phyloP scores from a whole-genome alignment of 2,797 vertebrate genomes.

The Peromyscus melanophrys region DNA sequence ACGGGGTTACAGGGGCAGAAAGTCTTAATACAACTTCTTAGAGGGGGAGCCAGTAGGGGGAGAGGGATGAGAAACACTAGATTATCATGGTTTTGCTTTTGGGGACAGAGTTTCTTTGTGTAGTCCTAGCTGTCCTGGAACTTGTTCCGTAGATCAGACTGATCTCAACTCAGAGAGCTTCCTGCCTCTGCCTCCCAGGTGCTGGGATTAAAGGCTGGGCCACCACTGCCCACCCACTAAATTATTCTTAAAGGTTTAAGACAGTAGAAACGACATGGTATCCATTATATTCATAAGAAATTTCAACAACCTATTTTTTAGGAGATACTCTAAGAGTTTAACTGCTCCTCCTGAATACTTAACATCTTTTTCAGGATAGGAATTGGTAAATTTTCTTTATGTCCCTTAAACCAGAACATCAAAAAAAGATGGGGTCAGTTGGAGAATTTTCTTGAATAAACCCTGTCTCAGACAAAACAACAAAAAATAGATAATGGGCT shows the following conservation, averaged over 20 bases:
- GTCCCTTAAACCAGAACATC: not conserved
- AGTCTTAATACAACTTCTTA: not conserved
- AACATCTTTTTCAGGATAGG: not conserved
- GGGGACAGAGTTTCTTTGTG: not conserved
- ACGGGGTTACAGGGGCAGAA: not conserved
- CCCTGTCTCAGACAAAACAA: not conserved
- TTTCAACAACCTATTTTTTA: not conserved
- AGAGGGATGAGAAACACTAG: not conserved
- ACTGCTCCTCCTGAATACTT: not conserved
- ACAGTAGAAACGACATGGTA: not conserved
- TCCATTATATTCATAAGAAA: not conserved
- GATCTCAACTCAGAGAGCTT: not conserved
- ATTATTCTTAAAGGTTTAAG: conserved; percentile 3
- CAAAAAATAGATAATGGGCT: not conserved
- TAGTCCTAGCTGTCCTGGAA: not conserved
- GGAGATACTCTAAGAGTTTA: not conserved
- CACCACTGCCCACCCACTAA: not conserved
- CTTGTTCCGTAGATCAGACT: not conserved
- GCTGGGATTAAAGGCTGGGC: not conserved
- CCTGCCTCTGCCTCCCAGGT: not conserved
- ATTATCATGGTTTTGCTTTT: not conserved
- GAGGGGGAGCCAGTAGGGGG: not conserved
- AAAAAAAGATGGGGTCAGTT: not conserved
- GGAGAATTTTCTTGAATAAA: not conserved
- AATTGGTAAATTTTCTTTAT: not conserved